Evolutionary conservation across 1,140 invertebrate genomes (phyloP), one percentile per base, ranked within the genome.

Genomic region (Zeugodacus cucurbitae): DNA sequence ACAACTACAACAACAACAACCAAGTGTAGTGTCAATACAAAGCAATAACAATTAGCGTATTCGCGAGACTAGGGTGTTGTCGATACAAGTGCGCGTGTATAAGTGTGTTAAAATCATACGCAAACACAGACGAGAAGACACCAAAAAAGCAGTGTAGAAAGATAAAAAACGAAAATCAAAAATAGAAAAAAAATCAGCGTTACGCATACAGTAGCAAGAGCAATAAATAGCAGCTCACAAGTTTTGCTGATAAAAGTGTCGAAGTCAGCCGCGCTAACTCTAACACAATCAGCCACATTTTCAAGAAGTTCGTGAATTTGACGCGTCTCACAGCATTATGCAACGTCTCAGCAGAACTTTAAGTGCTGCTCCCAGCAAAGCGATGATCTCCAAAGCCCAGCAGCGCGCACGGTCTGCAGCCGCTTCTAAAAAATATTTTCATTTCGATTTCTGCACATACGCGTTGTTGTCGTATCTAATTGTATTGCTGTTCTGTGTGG

Each of bases 11-110:
- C 37, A 78, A 67, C 62, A 32, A 59, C 2, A 14, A n/a, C n/a
- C n/a, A 74, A 74, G 32, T 2, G 29, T 8, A 4, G 22, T 48
- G 74, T 22, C n/a, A 82, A 74, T 82, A 48, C 11, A 82, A 54
- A 82, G 41, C n/a, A 54, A 82, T 29, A 82, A 82, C 74, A 82
- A 82, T 48, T 82, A 82, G 74, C 74, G 41, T 48, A 29, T 48
- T 54, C 44, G 10, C 44, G 10, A 48, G 41, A 5, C 11, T n/a
- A 82, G 74, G 74, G 74, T 11, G 74, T 82, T 82, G 10, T 26
- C 22, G 74, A 29, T 3, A 34, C 1, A 41, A 41, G 41, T 48
- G 32, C 41, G 74, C 20, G 70, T 22, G 34, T 74, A 34, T 74
- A 34, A 26, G 41, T 82, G 74, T 82, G 74, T 82, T 82, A 82